These are phyloP conservation scores for Meghimatium bilineatum DNA, from an alignment of 2,888 invertebrate species.

Conservation along the genomic window DNA sequence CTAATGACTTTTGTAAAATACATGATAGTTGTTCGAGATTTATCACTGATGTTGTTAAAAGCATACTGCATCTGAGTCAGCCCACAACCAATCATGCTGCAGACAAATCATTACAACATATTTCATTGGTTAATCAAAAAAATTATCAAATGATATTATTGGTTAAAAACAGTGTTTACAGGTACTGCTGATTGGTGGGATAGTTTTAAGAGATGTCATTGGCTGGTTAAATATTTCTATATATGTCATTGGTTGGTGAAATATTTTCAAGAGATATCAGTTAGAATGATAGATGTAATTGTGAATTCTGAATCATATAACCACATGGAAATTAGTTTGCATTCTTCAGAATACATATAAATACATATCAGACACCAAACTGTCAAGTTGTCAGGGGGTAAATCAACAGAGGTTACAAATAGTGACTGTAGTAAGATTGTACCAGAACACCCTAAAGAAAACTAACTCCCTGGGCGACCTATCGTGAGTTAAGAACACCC, in stretches of 20 bases:
- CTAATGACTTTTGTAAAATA: conserved; percentile 80
- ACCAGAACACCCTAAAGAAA: no score
- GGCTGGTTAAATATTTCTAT: background rate
- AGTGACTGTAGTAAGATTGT: no score
- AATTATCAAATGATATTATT: background rate
- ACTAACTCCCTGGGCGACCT: no score
- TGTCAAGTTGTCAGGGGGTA: no score
- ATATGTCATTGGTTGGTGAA: background rate
- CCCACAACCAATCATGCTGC: conserved; percentile 80
- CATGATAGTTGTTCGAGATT: conserved; percentile 79
- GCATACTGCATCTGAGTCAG: conserved; percentile 80
- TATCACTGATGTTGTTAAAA: conserved; percentile 80
- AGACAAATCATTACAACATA: conserved; percentile 44
- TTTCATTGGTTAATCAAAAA: background rate
- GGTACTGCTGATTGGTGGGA: background rate
- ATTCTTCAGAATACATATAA: no score
- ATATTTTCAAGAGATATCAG: background rate
- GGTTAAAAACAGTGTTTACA: background rate
- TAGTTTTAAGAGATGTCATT: background rate
- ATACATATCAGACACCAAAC: no score
- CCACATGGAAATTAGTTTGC: no score
- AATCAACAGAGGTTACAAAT: no score
- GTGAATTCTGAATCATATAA: no score
- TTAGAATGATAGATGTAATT: no score
- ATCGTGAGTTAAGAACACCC: no score